Percentiles rank a stretch among this genome's conserved stretches.
Evolutionary conservation across 23 tunicate species (phyloP).

Genomic region (Styela plicata): DNA sequence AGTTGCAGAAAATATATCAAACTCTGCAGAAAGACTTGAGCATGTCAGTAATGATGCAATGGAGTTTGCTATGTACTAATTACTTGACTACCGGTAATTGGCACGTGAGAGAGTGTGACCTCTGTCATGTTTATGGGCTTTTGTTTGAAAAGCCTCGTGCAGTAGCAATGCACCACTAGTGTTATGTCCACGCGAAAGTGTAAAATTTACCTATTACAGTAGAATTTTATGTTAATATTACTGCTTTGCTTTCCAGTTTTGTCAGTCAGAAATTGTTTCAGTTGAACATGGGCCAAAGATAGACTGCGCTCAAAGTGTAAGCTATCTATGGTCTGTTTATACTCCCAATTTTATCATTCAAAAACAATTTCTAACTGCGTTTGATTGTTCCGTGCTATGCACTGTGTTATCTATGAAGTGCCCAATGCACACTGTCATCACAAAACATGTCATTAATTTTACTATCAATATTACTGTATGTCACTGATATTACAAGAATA

Average conservation of each 20-base stretch:
- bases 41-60: slow-evolving; percentile 15
- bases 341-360: background rate
- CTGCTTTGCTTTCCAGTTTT: background rate
- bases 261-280: background rate
- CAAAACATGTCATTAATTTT: no score
- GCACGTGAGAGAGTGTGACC: no score
- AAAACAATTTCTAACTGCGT: no score
- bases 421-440: background rate
- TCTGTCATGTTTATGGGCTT: no score
- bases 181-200: background rate
- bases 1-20: slow-evolving; percentile 7
- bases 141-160: no score
- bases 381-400: background rate
- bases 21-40: slow-evolving; percentile 30
- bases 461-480: no score
- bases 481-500: no score
- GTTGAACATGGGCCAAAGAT: no score
- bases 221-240: no score
- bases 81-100: no score
- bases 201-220: background rate
- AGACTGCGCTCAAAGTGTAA: no score
- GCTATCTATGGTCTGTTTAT: background rate
- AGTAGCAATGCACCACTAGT: background rate
- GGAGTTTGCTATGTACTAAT: slow-evolving; percentile 32
- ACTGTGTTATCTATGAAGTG: background rate